Base-by-base conservation (phyloP, 2,113 vertebrate species). In the Sorex araneus region DNA sequence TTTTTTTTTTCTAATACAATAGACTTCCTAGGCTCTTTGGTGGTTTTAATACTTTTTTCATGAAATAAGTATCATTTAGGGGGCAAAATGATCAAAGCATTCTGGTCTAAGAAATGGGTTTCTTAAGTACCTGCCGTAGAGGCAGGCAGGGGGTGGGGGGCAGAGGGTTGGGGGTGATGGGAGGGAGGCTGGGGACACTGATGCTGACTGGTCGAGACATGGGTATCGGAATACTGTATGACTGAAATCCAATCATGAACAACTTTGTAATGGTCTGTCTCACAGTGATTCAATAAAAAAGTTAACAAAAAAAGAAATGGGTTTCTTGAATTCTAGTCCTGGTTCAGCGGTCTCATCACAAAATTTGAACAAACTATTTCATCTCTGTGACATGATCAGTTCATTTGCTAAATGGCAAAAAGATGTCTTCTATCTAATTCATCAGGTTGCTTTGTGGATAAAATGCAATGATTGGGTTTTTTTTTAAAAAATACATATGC, bases 351-450 rank as follows among this genome's bases (percentile, higher is more conserved):
- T 23, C 19, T 63, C 25, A 54, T 87, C 27, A 67, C 43, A 40
- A 40, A 80, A 2, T 90, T 84, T 93, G 40, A 70, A n/a, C 36
- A 89, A 66, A 66, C 84, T 36, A 40, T 40, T 82, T 85, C 60
- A 27, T 64, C 63, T 74, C 28, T 75, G 15, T 78, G 57, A 13
- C 47, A 50, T 50, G 5, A 50, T 73, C n/a, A 78, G 63, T 36
- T 77, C 54, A 67, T 36, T 80, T 57, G 40, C 70, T 50, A 60
- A 32, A 43, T 60, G 30, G 19, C 16, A 34, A 63, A 90, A 73
- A 16, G 45, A 8, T n/a, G 27, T 79, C 32, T 83, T 74, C 60
- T 73, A 3, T 13, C 78, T 54, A 12, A 19, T 84, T 83, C 18
- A 71, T 91, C 28, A 28, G 32, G 43, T 84, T 87, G 25, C 50